Base-by-base conservation (phyloP, 2,888 invertebrate genomes). In the Chymomyza caudatula region DNA sequence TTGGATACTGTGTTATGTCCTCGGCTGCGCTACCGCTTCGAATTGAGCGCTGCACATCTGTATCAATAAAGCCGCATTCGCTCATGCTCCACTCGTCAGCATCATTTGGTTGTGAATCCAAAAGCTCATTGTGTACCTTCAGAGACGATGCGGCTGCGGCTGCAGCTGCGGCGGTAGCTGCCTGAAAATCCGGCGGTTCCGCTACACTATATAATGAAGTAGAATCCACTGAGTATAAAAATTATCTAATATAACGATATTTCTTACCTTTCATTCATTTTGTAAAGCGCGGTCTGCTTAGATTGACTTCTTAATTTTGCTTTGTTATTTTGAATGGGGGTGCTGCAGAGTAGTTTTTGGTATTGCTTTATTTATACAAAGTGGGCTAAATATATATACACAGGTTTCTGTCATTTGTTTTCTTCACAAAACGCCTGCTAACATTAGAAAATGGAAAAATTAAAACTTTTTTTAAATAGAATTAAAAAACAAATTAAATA, bases 1-100 rank as follows among this genome's bases (percentile, higher is more conserved):
- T 80, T 0, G 90, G 90, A 61, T 89, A 89, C 64, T 88, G 87
- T 55, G 84, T 79, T n/a, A 86, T 76, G 55, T 86, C 87, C 52
- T 88, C 87, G 0, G 82, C 82, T 5, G 75, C 75, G 51, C 78
- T 76, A 53, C 80, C 70, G 17, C 83, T 71, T 6, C 87, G 77
- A 62, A 85, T 76, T 5, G 74, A 72, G n/a, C 84, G 84, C 54
- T 87, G 87, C n/a, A 85, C 76, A 6, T 87, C 87, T 0, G 73
- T 65, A 49, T 88, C 88, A 42, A 74, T 62, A 22, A 76, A 84
- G 4, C 74, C 74, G 53, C 77, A 86, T 23, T 88, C 85, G 49
- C 84, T 75, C 58, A 79, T 65, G 47, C 77, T 76, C 87, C 88
- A 88, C 52, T 86, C 82, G 0, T 77, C 83, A 3, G 67, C 65